Evolutionary conservation across 2,888 invertebrate genomes (phyloP).

Genomic region (Pterostichus niger): DNA sequence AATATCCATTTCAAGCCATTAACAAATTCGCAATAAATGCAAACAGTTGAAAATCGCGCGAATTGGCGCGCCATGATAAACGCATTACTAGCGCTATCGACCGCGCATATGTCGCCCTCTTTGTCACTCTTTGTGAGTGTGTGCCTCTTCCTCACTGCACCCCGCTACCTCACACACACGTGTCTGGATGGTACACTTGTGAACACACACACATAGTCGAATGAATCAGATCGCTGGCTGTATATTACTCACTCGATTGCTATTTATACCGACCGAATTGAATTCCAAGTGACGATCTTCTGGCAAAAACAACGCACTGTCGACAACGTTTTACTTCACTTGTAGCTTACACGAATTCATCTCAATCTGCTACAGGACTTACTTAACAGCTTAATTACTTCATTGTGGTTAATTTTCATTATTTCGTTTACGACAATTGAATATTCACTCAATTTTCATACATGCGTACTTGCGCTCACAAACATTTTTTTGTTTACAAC

Average conservation of each 20-base stretch:
- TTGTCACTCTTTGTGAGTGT: too few species aligned
- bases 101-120: background rate
- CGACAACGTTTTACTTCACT: slow-evolving; percentile 21
- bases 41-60: slow-evolving; percentile 4
- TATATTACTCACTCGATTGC: slow-evolving; percentile 60
- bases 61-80: slow-evolving; percentile 3
- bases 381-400: too few species aligned
- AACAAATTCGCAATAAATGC: slow-evolving; percentile 32
- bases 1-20: slow-evolving; percentile 37
- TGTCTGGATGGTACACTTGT: slow-evolving; percentile 1
- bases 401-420: too few species aligned
- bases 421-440: too few species aligned
- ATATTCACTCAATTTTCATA: too few species aligned
- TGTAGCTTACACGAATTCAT: too few species aligned
- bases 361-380: too few species aligned
- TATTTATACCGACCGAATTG: slow-evolving; percentile 62
- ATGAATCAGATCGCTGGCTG: slow-evolving; percentile 60
- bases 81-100: slow-evolving; percentile 10
- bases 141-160: background rate
- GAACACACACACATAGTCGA: slow-evolving; percentile 33
- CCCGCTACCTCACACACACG: background rate
- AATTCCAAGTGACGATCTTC: slow-evolving; percentile 60
- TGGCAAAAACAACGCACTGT: slow-evolving; percentile 60
- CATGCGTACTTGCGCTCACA: too few species aligned
- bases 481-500: too few species aligned